These are phyloP conservation scores for Pogonus chalceus DNA, from an alignment of 1,140 invertebrate genomes.

Conservation along the genomic window DNA sequence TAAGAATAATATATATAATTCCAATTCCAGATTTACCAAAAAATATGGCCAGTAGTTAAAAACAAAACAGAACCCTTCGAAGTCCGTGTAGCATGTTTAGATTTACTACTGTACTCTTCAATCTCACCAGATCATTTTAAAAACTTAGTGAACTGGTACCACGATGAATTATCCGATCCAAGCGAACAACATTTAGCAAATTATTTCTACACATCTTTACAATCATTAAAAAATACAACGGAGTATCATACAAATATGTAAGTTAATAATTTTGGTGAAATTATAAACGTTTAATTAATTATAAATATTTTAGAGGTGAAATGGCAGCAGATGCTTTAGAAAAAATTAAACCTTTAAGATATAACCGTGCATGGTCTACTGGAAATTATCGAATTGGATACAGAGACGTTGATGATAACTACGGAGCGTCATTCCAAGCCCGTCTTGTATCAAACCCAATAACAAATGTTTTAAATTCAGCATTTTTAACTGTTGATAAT, in stretches of 20 bases:
- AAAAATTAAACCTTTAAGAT: background rate
- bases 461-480: background rate
- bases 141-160: background rate
- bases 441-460: background rate
- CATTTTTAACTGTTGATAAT: background rate
- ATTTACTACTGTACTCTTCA: background rate
- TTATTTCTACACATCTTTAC: background rate
- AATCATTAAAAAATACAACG: background rate
- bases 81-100: background rate
- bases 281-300: background rate
- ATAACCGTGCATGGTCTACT: background rate
- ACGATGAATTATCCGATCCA: background rate
- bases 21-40: background rate
- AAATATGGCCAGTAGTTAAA: background rate
- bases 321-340: background rate
- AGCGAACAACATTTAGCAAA: background rate
- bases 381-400: background rate
- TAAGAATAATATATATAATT: background rate
- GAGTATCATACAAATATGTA: background rate
- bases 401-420: background rate
- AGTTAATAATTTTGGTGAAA: background rate
- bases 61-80: background rate
- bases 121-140: background rate
- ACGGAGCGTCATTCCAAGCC: background rate
- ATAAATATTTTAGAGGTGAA: background rate